A percentile compares a stretch with the other conserved stretches of the same genome.
Evolutionary conservation across 2,888 invertebrate genomes (phyloP).

Genomic region (Eupithecia exiguata): DNA sequence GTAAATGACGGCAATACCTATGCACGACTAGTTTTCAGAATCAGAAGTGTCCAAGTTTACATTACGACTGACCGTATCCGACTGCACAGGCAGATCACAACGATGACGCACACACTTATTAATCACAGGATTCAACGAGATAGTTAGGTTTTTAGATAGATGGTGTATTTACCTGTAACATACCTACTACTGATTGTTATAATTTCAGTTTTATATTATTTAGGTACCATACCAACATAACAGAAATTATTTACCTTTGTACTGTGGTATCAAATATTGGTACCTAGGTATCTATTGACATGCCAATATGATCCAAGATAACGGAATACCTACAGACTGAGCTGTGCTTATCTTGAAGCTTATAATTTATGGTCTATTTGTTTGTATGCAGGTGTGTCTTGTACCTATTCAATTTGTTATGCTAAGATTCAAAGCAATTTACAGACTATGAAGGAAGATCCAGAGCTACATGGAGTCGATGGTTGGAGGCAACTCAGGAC

Average conservation of each 20-base stretch:
- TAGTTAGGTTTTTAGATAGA: no score
- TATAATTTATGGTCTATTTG: not conserved
- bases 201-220: not conserved
- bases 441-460: not conserved
- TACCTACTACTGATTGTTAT: not conserved
- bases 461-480: not conserved
- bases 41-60: no score
- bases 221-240: not conserved
- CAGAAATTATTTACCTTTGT: not conserved
- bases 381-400: not conserved
- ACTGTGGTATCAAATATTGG: not conserved
- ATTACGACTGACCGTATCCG: no score
- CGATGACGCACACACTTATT: no score
- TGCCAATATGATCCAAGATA: not conserved
- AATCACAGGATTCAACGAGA: no score
- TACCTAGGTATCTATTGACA: not conserved
- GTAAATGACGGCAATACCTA: no score
- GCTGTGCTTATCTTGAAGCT: not conserved
- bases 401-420: not conserved
- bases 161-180: not conserved
- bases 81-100: no score
- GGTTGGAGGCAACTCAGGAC: no score
- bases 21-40: no score
- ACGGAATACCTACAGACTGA: not conserved
- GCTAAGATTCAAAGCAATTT: not conserved